A percentile compares a stretch with the other conserved stretches of the same genome.
phyloP scores from a whole-genome alignment of 2,113 vertebrate genomes.

The Lucifuga dentata region DNA sequence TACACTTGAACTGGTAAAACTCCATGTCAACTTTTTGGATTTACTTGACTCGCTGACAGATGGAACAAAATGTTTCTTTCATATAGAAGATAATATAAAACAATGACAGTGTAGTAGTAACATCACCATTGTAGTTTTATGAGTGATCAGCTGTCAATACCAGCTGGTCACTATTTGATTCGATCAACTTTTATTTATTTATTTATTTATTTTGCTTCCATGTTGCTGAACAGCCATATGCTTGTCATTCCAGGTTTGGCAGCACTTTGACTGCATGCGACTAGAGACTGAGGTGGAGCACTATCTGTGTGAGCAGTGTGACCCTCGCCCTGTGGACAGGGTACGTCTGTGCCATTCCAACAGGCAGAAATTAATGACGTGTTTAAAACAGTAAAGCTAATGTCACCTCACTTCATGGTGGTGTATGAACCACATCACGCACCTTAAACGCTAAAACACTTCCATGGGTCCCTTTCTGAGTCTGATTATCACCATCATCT shows the following conservation, averaged over 20 bases:
- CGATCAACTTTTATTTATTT: neutral
- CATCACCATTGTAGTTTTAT: neutral
- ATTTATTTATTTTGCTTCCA: neutral
- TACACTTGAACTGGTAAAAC: no score
- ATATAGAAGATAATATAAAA: no score
- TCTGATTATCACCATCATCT: neutral
- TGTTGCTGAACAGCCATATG: neutral
- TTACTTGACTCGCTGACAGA: no score
- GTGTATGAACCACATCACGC: neutral
- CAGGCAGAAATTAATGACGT: neutral
- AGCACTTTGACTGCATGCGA: constrained; percentile 98
- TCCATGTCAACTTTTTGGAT: no score
- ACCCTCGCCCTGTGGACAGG: constrained; percentile 90
- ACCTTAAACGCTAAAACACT: no score
- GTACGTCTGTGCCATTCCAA: constrained; percentile 73
- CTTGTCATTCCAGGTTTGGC: constrained; percentile 89
- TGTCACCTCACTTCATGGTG: neutral
- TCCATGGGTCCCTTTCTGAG: neutral
- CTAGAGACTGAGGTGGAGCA: constrained; percentile 94
- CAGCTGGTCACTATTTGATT: constrained; percentile 9
- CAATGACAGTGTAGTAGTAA: no score
- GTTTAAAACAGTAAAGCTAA: neutral
- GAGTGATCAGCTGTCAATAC: neutral
- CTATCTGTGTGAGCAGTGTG: constrained; percentile 97
- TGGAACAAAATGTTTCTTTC: no score